Evolutionary conservation across 2,113 vertebrate species (phyloP).

Genomic region (Merops nubicus): DNA sequence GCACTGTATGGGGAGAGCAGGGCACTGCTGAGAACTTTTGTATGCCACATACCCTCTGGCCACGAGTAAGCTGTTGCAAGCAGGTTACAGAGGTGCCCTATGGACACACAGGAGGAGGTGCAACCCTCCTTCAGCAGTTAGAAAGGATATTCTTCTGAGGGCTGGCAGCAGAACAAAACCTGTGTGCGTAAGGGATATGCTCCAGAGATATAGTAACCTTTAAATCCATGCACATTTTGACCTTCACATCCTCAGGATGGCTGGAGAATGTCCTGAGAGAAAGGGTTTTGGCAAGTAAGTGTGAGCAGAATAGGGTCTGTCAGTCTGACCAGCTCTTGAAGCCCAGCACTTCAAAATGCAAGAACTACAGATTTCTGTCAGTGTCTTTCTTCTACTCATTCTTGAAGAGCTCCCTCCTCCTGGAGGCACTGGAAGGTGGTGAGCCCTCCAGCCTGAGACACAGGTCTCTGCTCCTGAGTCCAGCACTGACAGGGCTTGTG

Average conservation of each 20-base stretch:
- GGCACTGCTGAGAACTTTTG: background rate
- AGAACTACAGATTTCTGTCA: background rate
- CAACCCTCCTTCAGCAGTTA: rapidly evolving
- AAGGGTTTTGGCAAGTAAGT: rapidly evolving
- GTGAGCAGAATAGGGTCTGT: background rate
- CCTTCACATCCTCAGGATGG: background rate
- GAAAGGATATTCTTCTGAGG: background rate
- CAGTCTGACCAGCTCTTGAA: background rate
- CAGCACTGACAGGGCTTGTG: background rate
- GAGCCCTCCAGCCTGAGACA: background rate
- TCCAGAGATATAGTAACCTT: background rate
- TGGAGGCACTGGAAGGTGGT: background rate
- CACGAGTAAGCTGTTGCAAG: rapidly evolving
- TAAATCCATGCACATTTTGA: background rate
- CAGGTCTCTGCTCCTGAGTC: background rate
- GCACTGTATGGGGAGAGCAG: background rate
- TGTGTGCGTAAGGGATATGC: background rate
- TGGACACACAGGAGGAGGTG: background rate
- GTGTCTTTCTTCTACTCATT: background rate
- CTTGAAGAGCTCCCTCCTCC: background rate
- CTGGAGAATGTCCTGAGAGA: background rate
- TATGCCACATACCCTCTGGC: rapidly evolving
- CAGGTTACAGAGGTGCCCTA: background rate
- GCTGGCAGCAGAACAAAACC: background rate
- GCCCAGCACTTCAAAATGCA: background rate